Percentiles rank a stretch among this genome's conserved stretches.
Conservation (phyloP, 2,888 invertebrate genomes). For the Latrodectus elegans region DNA sequence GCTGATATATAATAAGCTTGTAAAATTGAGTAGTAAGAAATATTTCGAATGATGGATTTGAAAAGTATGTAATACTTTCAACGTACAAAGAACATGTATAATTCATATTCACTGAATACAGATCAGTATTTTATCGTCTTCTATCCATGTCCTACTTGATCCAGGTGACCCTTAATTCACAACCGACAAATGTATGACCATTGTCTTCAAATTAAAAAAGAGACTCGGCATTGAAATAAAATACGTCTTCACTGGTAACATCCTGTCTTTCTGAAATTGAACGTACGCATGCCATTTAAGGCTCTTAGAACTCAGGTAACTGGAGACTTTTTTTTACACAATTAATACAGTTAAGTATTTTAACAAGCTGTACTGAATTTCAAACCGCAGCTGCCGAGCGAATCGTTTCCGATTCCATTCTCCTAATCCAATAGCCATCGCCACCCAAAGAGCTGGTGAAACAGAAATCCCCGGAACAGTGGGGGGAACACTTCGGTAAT, state of each 20-base stretch:
- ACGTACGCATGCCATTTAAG: constrained; percentile 23
- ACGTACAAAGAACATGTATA: no score
- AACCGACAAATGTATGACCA: not conserved
- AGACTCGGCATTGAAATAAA: not conserved
- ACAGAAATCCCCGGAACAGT: not conserved
- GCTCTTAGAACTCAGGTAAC: constrained; percentile 6
- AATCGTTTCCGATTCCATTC: constrained; percentile 28
- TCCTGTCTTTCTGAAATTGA: not conserved
- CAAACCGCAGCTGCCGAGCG: constrained; percentile 43
- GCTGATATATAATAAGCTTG: no score
- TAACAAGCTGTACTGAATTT: constrained; percentile 22
- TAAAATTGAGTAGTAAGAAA: no score
- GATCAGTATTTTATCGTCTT: no score
- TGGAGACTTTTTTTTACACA: not conserved
- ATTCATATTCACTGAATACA: no score
- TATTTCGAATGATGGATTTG: no score
- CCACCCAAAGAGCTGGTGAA: constrained; percentile 54
- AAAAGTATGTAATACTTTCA: no score
- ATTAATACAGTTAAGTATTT: constrained; percentile 23
- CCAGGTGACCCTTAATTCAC: not conserved
- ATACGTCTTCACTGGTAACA: not conserved
- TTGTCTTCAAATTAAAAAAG: not conserved
- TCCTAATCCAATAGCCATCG: constrained; percentile 43
- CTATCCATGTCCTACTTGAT: no score
- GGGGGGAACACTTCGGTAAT: constrained; percentile 33